These are phyloP conservation scores for Diadegma fenestrale DNA, from an alignment of 2,888 invertebrate species.

Conservation along the genomic window DNA sequence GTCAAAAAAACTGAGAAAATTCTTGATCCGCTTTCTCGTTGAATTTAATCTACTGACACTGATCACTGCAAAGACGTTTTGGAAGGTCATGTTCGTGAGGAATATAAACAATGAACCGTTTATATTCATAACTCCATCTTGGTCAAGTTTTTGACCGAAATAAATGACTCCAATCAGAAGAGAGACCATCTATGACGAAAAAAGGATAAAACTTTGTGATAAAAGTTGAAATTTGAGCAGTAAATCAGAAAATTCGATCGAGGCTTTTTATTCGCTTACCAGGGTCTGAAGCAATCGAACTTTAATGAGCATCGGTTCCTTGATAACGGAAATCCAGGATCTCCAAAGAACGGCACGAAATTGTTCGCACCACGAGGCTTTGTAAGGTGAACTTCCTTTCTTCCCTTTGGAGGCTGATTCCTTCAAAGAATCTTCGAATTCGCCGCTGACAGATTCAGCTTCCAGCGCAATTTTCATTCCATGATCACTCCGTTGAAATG, in stretches of 20 bases:
- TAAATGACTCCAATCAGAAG: conserved; percentile 95
- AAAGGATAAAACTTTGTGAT: not conserved
- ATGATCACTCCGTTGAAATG: conserved; percentile 89
- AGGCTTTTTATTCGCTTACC: conserved; percentile 87
- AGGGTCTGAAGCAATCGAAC: conserved; percentile 95
- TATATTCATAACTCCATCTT: conserved; percentile 97
- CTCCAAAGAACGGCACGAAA: conserved; percentile 96
- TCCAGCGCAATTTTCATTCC: conserved; percentile 88
- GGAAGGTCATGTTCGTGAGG: conserved; percentile 96
- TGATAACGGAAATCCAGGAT: conserved; percentile 94
- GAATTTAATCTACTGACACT: conserved; percentile 88
- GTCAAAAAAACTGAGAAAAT: not conserved
- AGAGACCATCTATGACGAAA: conserved; percentile 90
- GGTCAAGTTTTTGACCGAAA: conserved; percentile 92
- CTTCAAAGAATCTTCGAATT: conserved; percentile 74
- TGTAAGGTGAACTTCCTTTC: conserved; percentile 87
- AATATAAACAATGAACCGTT: conserved; percentile 96
- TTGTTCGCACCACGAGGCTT: conserved; percentile 95
- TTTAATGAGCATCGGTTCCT: conserved; percentile 96
- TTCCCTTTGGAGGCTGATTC: conserved; percentile 59
- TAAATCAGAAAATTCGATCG: not conserved
- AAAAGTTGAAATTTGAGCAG: not conserved
- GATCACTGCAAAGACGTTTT: conserved; percentile 97
- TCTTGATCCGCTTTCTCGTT: not conserved
- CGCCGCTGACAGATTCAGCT: conserved; percentile 84